Evolutionary conservation across 2,888 invertebrate genomes (phyloP).

Genomic region (Exocentrus adspersus): DNA sequence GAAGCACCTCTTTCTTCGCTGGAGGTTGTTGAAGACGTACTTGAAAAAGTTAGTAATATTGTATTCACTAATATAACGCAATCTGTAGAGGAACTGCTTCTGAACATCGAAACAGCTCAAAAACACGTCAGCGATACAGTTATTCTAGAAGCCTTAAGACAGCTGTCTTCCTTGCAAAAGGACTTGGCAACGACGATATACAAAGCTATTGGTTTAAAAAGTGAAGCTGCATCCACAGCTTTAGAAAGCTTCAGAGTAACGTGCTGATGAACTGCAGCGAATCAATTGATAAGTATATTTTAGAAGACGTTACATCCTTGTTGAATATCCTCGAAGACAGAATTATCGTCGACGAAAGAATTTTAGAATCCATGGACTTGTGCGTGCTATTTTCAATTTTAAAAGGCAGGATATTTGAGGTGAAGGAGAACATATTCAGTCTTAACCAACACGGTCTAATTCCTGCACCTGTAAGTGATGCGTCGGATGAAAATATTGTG

Average conservation of each 20-base stretch:
- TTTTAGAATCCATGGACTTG: conserved; percentile 51
- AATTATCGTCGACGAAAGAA: conserved; percentile 52
- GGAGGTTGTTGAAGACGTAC: conserved; percentile 59
- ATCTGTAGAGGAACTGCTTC: conserved; percentile 58
- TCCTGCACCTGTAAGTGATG: conserved; percentile 41
- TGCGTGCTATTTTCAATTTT: conserved; percentile 53
- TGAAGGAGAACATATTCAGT: conserved; percentile 57
- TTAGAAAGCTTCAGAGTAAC: conserved; percentile 65
- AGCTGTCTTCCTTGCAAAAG: conserved; percentile 59
- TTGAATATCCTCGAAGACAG: conserved; percentile 59
- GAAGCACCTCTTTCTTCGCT: conserved; percentile 42
- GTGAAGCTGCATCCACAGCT: conserved; percentile 60
- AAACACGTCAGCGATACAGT: conserved; percentile 52
- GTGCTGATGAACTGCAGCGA: conserved; percentile 55
- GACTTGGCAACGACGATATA: conserved; percentile 55
- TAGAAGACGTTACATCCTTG: conserved; percentile 57
- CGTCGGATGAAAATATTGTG: conserved; percentile 44
- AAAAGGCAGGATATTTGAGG: conserved; percentile 53
- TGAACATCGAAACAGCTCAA: conserved; percentile 59
- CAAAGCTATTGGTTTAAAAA: conserved; percentile 52
- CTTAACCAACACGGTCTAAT: conserved; percentile 50
- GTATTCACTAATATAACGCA: conserved; percentile 58
- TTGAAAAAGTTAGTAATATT: conserved; percentile 60
- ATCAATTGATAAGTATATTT: conserved; percentile 47
- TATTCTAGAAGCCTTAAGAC: conserved; percentile 56